Conservation (phyloP, 2,797 vertebrate genomes). For the Galagoides demidoff region DNA sequence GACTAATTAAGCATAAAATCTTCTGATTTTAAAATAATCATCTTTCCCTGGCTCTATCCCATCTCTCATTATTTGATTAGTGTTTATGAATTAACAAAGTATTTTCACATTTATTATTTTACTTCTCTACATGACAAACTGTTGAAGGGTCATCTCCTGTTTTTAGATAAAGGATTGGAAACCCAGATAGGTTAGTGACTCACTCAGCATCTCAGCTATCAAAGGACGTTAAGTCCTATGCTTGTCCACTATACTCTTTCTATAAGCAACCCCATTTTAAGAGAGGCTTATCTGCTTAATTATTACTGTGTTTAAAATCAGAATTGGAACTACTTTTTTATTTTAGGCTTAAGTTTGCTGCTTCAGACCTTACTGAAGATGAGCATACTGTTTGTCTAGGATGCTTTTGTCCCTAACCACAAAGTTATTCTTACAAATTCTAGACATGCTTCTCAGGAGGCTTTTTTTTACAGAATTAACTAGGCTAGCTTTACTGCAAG, state of each 20-base stretch:
- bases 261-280: neutral
- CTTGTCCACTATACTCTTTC: neutral
- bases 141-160: neutral
- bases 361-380: neutral
- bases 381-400: neutral
- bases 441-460: neutral
- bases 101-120: conserved; percentile 12
- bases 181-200: neutral
- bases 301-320: neutral
- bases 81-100: conserved; percentile 26
- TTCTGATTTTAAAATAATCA: conserved; percentile 48
- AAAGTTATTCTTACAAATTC: neutral
- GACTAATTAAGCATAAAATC: neutral
- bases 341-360: neutral
- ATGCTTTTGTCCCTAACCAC: neutral
- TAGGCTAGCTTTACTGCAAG: neutral
- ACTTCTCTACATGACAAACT: neutral
- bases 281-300: neutral
- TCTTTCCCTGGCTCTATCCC: neutral
- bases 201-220: neutral
- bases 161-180: conserved; percentile 2
- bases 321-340: neutral
- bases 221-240: neutral
- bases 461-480: neutral
- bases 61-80: conserved; percentile 45